A percentile compares a stretch with the other conserved stretches of the same genome.
Evolutionary conservation across 2,888 invertebrate species (phyloP).

Genomic region (Zaprionus bogoriensis): DNA sequence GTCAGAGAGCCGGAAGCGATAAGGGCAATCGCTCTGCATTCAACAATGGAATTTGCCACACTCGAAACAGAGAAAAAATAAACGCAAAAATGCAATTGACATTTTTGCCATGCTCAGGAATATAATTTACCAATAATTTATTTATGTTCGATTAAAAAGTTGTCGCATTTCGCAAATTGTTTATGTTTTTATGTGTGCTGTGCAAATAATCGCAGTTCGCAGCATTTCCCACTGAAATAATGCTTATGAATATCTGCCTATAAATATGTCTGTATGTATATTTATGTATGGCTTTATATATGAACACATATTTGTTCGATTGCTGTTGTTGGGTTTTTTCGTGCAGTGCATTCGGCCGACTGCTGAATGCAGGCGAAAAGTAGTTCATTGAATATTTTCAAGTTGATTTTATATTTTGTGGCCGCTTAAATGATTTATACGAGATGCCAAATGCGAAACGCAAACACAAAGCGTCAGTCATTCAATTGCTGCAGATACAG

Average conservation of each 20-base stretch:
- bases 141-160: constrained; percentile 7
- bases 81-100: too few relatives aligned
- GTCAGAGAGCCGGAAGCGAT: too few relatives aligned
- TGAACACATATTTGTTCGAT: constrained; percentile 36
- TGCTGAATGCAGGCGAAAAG: constrained; percentile 59
- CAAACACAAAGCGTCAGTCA: constrained; percentile 49
- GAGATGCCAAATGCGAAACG: constrained; percentile 57
- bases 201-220: too few relatives aligned
- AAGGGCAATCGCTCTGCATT: too few relatives aligned
- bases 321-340: constrained; percentile 48
- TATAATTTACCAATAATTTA: constrained; percentile 3
- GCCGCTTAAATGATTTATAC: constrained; percentile 70
- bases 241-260: not conserved
- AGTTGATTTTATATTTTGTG: constrained; percentile 68
- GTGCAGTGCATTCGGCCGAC: constrained; percentile 58
- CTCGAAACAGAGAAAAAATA: too few relatives aligned
- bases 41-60: too few relatives aligned
- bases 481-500: constrained; percentile 35
- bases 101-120: not conserved
- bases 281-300: not conserved
- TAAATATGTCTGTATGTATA: constrained; percentile 3
- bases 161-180: constrained; percentile 36
- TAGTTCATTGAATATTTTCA: constrained; percentile 79
- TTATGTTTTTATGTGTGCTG: constrained; percentile 55
- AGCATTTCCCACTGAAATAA: too few relatives aligned